phyloP scores from a whole-genome alignment of 2,797 vertebrate genomes.

The Pseudochirops corinnae region DNA sequence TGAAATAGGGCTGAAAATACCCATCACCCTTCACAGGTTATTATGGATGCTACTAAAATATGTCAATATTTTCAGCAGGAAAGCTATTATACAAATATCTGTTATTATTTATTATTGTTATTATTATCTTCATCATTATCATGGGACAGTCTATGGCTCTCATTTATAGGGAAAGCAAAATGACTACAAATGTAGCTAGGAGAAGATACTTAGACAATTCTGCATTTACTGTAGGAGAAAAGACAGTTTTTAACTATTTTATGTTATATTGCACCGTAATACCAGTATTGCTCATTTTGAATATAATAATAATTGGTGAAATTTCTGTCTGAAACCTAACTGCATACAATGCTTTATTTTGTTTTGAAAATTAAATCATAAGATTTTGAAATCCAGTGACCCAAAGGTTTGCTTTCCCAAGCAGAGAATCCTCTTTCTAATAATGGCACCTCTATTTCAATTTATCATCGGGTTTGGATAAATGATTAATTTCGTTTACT shows the following conservation, averaged over 20 bases:
- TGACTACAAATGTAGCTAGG: conserved; percentile 50
- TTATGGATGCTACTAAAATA: neutral
- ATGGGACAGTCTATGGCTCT: conserved; percentile 36
- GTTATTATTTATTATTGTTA: conserved; percentile 46
- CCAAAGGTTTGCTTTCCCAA: conserved; percentile 70
- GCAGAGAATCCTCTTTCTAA: conserved; percentile 63
- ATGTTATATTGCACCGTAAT: neutral
- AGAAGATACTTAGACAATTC: conserved; percentile 17
- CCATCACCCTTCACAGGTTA: neutral
- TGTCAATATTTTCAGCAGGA: conserved; percentile 38
- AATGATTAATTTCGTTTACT: conserved; percentile 81
- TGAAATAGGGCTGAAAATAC: neutral
- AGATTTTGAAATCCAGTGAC: conserved; percentile 63
- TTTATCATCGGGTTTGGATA: conserved; percentile 81
- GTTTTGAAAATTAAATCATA: conserved; percentile 56
- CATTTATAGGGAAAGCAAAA: neutral
- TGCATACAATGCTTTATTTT: neutral
- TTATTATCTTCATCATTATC: conserved; percentile 30
- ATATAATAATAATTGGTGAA: neutral
- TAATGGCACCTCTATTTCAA: conserved; percentile 80
- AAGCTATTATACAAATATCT: conserved; percentile 46
- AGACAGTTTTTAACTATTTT: neutral
- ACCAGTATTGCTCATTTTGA: conserved; percentile 45
- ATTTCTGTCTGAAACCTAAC: neutral
- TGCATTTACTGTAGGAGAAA: neutral